Conservation (phyloP, 2,888 invertebrate genomes). For the Criorhina ranunculi region DNA sequence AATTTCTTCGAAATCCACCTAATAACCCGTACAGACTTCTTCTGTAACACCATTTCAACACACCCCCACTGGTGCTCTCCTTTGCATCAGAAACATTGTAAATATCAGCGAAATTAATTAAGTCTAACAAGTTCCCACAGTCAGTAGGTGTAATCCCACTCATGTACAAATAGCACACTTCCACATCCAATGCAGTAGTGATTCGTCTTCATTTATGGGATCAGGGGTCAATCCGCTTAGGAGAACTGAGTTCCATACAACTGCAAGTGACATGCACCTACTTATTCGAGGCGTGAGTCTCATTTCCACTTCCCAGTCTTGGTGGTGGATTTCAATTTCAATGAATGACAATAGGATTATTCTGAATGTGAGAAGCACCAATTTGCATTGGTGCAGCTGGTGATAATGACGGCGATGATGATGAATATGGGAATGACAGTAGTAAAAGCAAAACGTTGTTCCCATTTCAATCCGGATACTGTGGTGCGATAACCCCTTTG, state of each 20-base stretch:
- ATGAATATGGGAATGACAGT: slow-evolving; percentile 28
- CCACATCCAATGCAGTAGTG: slow-evolving; percentile 9
- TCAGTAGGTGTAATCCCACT: not conserved
- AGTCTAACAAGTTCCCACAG: not conserved
- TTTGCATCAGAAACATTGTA: no score
- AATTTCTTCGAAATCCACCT: no score
- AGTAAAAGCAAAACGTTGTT: slow-evolving; percentile 37
- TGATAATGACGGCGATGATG: slow-evolving; percentile 8
- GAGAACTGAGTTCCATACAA: slow-evolving; percentile 10
- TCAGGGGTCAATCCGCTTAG: slow-evolving; percentile 58
- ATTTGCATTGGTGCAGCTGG: slow-evolving; percentile 11
- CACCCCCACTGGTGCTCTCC: no score
- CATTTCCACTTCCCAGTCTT: slow-evolving; percentile 14
- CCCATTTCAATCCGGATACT: slow-evolving; percentile 33
- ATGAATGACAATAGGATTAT: slow-evolving; percentile 33
- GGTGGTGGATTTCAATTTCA: slow-evolving; percentile 5
- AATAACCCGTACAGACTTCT: no score
- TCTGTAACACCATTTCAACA: no score
- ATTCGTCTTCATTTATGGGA: slow-evolving; percentile 46
- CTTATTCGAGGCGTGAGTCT: slow-evolving; percentile 24
- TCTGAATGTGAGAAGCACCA: not conserved
- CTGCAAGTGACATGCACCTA: slow-evolving; percentile 21
- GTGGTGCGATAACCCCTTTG: slow-evolving; percentile 18
- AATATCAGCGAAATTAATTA: no score
- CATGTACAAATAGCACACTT: not conserved